phyloP scores from a whole-genome alignment of 2,888 invertebrate species.

The Aphrophora alni region DNA sequence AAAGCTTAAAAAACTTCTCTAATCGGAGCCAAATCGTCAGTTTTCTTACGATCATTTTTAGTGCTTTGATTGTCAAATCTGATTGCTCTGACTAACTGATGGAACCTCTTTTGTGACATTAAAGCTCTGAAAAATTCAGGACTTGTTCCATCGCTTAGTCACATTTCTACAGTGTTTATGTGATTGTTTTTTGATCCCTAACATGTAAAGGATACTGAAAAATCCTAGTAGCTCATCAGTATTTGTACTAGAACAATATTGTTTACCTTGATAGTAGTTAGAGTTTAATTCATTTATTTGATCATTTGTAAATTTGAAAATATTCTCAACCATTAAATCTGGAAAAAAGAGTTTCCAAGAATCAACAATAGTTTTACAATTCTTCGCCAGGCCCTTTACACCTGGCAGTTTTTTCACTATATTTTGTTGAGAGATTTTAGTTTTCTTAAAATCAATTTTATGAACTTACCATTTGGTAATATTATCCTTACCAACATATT shows the following conservation, averaged over 20 bases:
- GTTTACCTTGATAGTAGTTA: neutral
- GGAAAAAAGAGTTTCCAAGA: slow-evolving; percentile 2
- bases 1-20: neutral
- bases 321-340: neutral
- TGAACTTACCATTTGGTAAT: neutral
- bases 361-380: neutral
- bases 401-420: too few species aligned
- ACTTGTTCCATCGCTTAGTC: neutral
- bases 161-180: neutral
- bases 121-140: too few species aligned
- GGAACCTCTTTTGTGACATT: neutral
- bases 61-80: neutral
- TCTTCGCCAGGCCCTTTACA: neutral
- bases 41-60: neutral
- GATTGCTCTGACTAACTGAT: neutral
- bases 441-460: neutral
- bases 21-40: neutral
- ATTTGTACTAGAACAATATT: neutral
- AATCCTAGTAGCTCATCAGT: neutral
- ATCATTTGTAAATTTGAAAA: neutral
- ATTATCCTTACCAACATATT: neutral
- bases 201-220: neutral
- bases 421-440: neutral
- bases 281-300: neutral
- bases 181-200: neutral